Base-by-base conservation (phyloP, 1,140 invertebrate species). In the Metopolophium dirhodum region DNA sequence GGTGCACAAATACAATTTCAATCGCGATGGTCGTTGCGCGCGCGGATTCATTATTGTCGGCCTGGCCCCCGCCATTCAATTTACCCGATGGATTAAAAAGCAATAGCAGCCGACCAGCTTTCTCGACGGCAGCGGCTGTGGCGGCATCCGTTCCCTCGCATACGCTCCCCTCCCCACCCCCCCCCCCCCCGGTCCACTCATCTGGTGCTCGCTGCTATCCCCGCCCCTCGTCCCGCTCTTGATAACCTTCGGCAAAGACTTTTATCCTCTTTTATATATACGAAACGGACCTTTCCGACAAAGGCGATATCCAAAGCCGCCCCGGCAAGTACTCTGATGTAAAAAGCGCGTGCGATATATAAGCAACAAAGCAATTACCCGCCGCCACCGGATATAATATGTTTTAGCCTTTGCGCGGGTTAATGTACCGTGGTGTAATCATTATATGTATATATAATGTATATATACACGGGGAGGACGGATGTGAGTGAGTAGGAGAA, bases 231-330 rank as follows among this genome's bases (percentile, higher is more conserved):
- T n/a, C 23, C 49, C 54, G 23, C 45, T 41, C 77, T n/a, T 35
- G 82, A 85, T 86, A 57, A 54, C 82, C 91, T 86, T 51, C 77
- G n/a, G 41, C 91, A 93, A 93, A 93, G 91, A 93, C 91, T 93
- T 93, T 93, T 93, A 93, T 93, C 91, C 91, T 86, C n/a, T 93
- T 93, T 93, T 93, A 90, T 90, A 86, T 93, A 86, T 93, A 93
- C 77, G 91, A 54, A 54, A 92, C 91, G 91, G 91, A 93, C 47
- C 91, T 57, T 37, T 41, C 82, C 77, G 91, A 93, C 91, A 86
- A 93, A 93, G 77, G 91, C 91, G 91, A 93, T 93, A 93, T 93
- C 91, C 82, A 57, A 57, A 92, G 68, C 77, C 51, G n/a, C 26
- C 77, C 77, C 45, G 23, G 41, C 51, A 82, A 86, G 20, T 57